Evolutionary conservation across 2,797 vertebrate genomes (phyloP), one percentile per base, ranked within the genome.

Genomic region (Percopsis omiscomaycus): DNA sequence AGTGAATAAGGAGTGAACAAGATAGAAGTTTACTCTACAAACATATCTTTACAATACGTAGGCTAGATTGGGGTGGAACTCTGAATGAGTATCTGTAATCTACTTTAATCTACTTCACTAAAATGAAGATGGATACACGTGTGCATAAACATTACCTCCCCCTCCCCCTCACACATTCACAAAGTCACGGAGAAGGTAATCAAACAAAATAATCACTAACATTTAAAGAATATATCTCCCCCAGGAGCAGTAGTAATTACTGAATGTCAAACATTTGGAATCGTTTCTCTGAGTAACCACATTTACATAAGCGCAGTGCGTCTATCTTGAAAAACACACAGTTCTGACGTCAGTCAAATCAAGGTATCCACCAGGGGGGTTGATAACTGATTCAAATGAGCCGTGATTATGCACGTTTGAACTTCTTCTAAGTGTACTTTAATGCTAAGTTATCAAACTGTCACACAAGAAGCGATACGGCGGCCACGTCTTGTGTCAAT

Each of bases 191-290:
- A 61, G 63, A 72, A 88, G 73, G 82, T 78, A 86, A 86, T 86
- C 78, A 88, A 84, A 86, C 81, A 84, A 78, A 81, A 71, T 82
- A 87, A 88, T 90, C 85, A 89, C 69, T 68, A 83, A 70, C 79
- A 81, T 89, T 88, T 80, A 84, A 86, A 29, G 86, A 51, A 47
- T 30, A 53, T 81, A 69, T 71, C 83, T 81, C 85, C 85, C 88
- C 66, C 61, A 83, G 85, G 82, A 83, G 78, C 67, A 70, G 22
- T 64, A 66, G 68, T 86, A 90, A 89, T 91, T 89, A 89, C 66
- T 74, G 71, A 60, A 84, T 86, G 87, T 82, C 85, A 87, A 86
- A 88, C 82, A 82, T 77, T 78, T 88, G 81, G 86, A 82, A 75
- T 82, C 62, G 57, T 68, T 73, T 73, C 68, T 54, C 70, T 30